Evolutionary conservation across 2,113 vertebrate genomes (phyloP), one percentile per base, ranked within the genome.

Genomic region (Gracilinanus agilis): DNA sequence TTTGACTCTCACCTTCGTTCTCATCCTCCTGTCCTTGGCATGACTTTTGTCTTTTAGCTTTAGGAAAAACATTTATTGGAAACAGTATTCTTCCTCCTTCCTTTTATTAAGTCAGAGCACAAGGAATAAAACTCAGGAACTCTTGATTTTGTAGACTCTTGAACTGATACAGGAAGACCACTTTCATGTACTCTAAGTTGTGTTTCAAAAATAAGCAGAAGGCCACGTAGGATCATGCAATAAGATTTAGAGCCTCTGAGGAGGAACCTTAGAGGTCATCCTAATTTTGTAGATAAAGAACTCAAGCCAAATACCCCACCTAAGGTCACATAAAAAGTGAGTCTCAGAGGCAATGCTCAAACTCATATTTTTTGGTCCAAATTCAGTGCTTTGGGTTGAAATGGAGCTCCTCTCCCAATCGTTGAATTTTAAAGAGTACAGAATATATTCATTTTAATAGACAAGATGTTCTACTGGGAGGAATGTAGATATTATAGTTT

Each of bases 271-370:
- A 75, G 5, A 40, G 34, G 40, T 75, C 67, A 75, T 34, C n/a
- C 67, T 83, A 40, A 40, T 83, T 83, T 23, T 83, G 34, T 40
- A 40, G 67, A 83, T 83, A 19, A 83, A 75, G 67, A 75, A 83
- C n/a, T 23, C 16, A 16, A 21, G 34, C 34, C 19, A 19, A 34
- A 44, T 67, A 16, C 44, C 3, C 55, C 1, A 3, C 29, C 9
- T 0, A 2, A 91, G 34, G 9, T n/a, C 24, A n/a, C 19, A 40
- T 8, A 83, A 83, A 55, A 49, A 49, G 49, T 29, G 25, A 1
- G 4, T 44, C 44, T 2, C 0, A 44, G 58, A 92, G 1, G 11
- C 11, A 0, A 2, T 44, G 6, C 23, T 40, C n/a, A 40, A 24
- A 13, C 27, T 49, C 58, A 54, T 53, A 12, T 40, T 7, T 83